Base-by-base conservation (phyloP, 2,797 vertebrate genomes). In the Poecilia picta region DNA sequence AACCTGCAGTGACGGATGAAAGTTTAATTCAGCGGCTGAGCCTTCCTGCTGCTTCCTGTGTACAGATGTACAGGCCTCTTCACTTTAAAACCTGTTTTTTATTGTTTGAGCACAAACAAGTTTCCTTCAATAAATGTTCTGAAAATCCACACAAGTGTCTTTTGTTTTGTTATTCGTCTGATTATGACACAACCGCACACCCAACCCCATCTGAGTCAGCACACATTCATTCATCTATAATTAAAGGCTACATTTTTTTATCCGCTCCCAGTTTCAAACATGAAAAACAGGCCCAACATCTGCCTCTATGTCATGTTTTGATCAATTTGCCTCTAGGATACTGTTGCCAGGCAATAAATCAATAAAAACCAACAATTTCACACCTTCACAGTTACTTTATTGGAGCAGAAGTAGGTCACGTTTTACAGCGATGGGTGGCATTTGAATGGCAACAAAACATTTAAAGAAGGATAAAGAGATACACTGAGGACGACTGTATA, bases 1-100 rank as follows among this genome's bases (percentile, higher is more conserved):
- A 71, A 46, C 25, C 68, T n/a, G 20, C 39, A 43, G 12, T 70
- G 25, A 71, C 25, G 13, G 68, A 46, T 46, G 13, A 71, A 28
- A 71, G 25, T 71, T 71, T 71, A 71, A 71, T 71, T 71, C 68
- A 10, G 39, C 0, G 18, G 12, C 43, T 45, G 41, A 45, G 43
- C 6, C 41, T 15, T 31, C 83, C 79, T 72, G n/a, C 76, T 83
- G 25, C 84, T 41, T 81, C 83, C 70, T 72, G 39, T 95, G 93
- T 94, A 93, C 88, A 94, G 87, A 94, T 93, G 91, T 93, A 93
- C 90, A 94, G 93, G 86, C 88, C 75, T 74, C 39, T 80, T 88
- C 81, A 75, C 64, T 88, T 81, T 80, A 70, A 81, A 74, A 71
- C 76, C 45, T 53, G 51, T 72, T 51, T 36, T 62, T 62, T 15